Conservation (phyloP, 2,113 vertebrate species). For the Istiophorus platypterus region DNA sequence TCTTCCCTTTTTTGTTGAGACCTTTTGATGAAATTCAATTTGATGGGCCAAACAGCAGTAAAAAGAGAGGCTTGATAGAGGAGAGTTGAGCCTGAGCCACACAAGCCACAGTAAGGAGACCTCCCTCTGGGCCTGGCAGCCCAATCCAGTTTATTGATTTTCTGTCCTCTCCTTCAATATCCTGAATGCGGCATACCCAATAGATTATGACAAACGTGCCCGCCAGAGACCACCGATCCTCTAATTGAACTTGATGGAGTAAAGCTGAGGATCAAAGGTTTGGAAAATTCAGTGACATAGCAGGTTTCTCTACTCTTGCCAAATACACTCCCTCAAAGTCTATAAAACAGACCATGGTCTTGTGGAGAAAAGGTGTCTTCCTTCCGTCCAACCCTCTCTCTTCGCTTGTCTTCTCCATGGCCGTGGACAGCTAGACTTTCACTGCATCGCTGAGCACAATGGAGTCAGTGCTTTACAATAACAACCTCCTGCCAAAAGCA, state of each 20-base stretch:
- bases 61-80: slow-evolving; percentile 75
- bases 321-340: slow-evolving; percentile 62
- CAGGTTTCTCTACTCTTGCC: slow-evolving; percentile 75
- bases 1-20: slow-evolving; percentile 61
- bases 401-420: slow-evolving; percentile 63
- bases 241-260: slow-evolving; percentile 87
- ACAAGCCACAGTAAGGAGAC: slow-evolving; percentile 78
- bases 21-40: slow-evolving; percentile 81
- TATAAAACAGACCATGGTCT: slow-evolving; percentile 54
- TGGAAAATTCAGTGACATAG: slow-evolving; percentile 78
- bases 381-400: slow-evolving; percentile 53
- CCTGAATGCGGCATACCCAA: slow-evolving; percentile 81
- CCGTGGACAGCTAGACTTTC: slow-evolving; percentile 74
- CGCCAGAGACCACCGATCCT: slow-evolving; percentile 80
- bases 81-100: slow-evolving; percentile 71
- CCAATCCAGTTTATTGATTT: slow-evolving; percentile 86
- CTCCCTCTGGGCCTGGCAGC: slow-evolving; percentile 82
- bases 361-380: slow-evolving; percentile 46
- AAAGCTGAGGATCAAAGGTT: slow-evolving; percentile 82
- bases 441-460: slow-evolving; percentile 80
- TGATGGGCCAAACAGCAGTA: slow-evolving; percentile 74
- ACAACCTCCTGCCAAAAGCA: slow-evolving; percentile 87
- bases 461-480: slow-evolving; percentile 85
- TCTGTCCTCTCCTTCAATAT: slow-evolving; percentile 86
- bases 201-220: slow-evolving; percentile 87